Base-by-base conservation (phyloP, 2,797 vertebrate species). In the Sebastes matsubarae region DNA sequence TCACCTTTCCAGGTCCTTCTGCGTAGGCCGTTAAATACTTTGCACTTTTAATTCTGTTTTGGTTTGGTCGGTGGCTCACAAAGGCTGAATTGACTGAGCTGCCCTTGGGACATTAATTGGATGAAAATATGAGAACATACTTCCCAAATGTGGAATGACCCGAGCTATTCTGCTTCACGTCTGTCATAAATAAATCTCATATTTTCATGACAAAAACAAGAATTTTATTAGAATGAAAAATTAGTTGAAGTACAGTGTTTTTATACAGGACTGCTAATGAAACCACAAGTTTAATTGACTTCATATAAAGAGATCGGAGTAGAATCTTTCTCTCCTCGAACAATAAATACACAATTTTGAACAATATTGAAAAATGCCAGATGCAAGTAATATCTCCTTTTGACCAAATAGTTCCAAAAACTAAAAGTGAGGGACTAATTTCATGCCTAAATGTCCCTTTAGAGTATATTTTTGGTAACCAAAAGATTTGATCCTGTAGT, bases 71-170 rank as follows among this genome's bases (percentile, higher is more conserved):
- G 72, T 72, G 67, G 25, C 8, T 4, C 76, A 74, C 27, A 83
- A 75, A 75, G 29, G 54, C 29, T 78, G 58, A 68, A 76, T 54
- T 60, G 29, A 20, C 4, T 24, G 42, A 46, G 42, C 16, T 72
- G 75, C 64, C 86, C 87, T 88, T 79, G 87, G 58, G 58, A 32
- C 58, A 65, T 70, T 82, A 77, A 89, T 78, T 92, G 81, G 81
- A 79, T 82, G 42, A 84, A 86, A 86, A 83, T 32, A 59, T 72
- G 27, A 84, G 60, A 80, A 60, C 25, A 73, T 68, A 50, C 50
- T 76, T 72, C 8, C 18, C 4, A 57, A 55, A 73, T 29, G 76
- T 68, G 52, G 63, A 60, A 55, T 55, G 67, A 80, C 55, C 65
- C 52, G 1, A 58, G 30, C 14, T 25, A 8, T 66, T 68, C 52